phyloP scores from a whole-genome alignment of 2,113 vertebrate species.

The Electrona antarctica region DNA sequence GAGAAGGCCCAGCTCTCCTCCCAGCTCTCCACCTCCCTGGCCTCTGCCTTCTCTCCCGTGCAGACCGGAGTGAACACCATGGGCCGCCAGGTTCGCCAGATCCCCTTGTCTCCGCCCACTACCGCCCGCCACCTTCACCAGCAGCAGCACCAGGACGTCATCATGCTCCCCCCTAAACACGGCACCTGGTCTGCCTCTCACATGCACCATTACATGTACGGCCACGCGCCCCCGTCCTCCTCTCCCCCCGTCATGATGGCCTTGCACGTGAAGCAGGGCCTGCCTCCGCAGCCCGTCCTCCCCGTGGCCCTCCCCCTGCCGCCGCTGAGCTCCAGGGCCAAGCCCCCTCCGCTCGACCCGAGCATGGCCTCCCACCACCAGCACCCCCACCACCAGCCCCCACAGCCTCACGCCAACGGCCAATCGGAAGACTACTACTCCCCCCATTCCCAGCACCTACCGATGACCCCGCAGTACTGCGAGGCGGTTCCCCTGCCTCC shows the following conservation, averaged over 20 bases:
- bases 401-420: conserved; percentile 70
- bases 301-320: conserved; percentile 80
- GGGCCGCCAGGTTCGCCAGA: conserved; percentile 78
- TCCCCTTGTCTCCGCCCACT: conserved; percentile 83
- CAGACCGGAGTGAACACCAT: conserved; percentile 74
- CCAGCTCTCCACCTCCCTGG: conserved; percentile 80
- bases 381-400: conserved; percentile 67
- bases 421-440: conserved; percentile 73
- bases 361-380: conserved; percentile 41
- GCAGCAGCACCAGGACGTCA: conserved; percentile 62
- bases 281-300: conserved; percentile 71
- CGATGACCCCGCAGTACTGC: conserved; percentile 69
- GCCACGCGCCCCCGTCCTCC: conserved; percentile 75
- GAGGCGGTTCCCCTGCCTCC: conserved; percentile 76
- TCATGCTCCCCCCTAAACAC: conserved; percentile 75
- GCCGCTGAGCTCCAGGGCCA: conserved; percentile 70
- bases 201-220: conserved; percentile 71
- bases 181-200: conserved; percentile 81
- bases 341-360: conserved; percentile 73
- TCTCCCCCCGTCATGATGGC: conserved; percentile 73
- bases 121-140: conserved; percentile 72
- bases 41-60: conserved; percentile 83
- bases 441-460: conserved; percentile 67
- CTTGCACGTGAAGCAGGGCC: conserved; percentile 71
- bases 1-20: conserved; percentile 82